phyloP scores from a whole-genome alignment of 2,797 vertebrate species.

The Eulemur mongoz region DNA sequence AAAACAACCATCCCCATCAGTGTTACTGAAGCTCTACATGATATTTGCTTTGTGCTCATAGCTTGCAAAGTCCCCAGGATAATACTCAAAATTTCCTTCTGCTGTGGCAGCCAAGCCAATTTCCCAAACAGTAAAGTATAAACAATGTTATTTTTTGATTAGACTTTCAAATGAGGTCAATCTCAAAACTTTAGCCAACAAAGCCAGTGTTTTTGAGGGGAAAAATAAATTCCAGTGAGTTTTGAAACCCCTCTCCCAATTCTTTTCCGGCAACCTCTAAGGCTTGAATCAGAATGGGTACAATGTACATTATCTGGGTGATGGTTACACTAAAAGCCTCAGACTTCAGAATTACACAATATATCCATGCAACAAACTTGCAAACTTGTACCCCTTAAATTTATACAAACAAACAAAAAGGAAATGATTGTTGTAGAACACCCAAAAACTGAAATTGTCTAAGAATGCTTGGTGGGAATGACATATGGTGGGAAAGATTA shows the following conservation, averaged over 20 bases:
- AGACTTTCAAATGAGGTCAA: not conserved
- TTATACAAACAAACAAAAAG: not conserved
- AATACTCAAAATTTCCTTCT: not conserved
- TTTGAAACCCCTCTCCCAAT: not conserved
- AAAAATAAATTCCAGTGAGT: not conserved
- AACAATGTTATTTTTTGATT: not conserved
- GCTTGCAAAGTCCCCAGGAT: not conserved
- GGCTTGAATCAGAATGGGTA: not conserved
- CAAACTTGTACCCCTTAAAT: not conserved
- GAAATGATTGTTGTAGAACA: not conserved
- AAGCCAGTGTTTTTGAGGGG: not conserved
- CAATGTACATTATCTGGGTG: not conserved
- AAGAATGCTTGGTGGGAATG: not conserved
- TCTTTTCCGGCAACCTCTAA: not conserved
- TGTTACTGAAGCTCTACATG: not conserved
- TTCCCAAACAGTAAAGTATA: not conserved
- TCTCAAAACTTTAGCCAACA: not conserved
- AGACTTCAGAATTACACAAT: not conserved
- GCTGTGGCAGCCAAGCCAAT: not conserved
- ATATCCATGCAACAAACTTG: not conserved
- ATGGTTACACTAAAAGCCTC: not conserved
- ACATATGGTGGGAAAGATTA: not conserved
- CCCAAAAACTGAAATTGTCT: not conserved
- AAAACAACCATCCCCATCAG: not conserved
- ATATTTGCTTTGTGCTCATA: not conserved